These are phyloP conservation scores for Trematomus bernacchii DNA, from an alignment of 2,797 vertebrate genomes.

Conservation along the genomic window DNA sequence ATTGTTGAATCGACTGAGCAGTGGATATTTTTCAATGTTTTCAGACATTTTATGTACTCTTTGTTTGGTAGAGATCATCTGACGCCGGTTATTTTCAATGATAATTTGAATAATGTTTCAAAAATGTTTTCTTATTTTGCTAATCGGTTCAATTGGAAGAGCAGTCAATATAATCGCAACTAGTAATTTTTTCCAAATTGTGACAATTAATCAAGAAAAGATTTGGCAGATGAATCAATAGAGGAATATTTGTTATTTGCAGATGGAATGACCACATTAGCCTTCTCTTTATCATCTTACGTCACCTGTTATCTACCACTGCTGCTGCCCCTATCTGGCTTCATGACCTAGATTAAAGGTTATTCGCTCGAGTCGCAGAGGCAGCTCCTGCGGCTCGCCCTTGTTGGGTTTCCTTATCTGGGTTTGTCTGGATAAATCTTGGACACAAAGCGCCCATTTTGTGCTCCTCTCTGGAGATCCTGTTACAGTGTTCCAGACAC, in stretches of 20 bases:
- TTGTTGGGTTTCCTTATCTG: slow-evolving; percentile 82
- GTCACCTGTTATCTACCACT: slow-evolving; percentile 16
- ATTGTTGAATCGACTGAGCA: slow-evolving; percentile 39
- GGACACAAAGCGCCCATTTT: slow-evolving; percentile 85
- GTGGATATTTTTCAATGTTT: not conserved
- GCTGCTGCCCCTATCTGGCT: slow-evolving; percentile 45
- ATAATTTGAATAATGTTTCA: too few species aligned
- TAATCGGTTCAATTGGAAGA: too few species aligned
- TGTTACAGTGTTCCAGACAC: slow-evolving; percentile 83
- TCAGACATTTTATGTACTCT: too few species aligned
- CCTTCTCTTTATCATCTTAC: slow-evolving; percentile 30
- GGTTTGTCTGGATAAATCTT: slow-evolving; percentile 82
- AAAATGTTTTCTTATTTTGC: too few species aligned
- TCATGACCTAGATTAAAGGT: slow-evolving; percentile 73
- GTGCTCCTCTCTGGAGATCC: slow-evolving; percentile 83
- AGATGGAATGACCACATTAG: slow-evolving; percentile 18
- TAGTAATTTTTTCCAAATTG: too few species aligned
- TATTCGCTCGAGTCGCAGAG: slow-evolving; percentile 72
- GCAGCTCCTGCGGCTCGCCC: slow-evolving; percentile 71
- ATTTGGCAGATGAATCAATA: too few species aligned
- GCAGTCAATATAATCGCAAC: too few species aligned
- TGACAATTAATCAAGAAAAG: too few species aligned
- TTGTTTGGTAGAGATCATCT: too few species aligned
- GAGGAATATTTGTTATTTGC: too few species aligned
- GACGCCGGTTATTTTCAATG: too few species aligned